Base-by-base conservation (phyloP, 2,113 vertebrate species). In the Salvelinus alpinus region DNA sequence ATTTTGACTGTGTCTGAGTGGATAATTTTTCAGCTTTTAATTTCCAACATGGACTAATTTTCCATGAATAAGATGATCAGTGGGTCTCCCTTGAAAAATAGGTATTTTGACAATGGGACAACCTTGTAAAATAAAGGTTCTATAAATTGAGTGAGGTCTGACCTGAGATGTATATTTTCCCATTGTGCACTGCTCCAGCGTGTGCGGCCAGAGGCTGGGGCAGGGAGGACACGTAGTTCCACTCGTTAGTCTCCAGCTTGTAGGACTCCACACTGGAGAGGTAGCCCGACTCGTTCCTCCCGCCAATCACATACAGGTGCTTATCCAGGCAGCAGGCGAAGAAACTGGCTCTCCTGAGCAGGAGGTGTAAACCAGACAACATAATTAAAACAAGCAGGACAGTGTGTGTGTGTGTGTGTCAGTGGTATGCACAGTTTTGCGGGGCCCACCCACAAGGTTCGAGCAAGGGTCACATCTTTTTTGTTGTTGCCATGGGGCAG, bases 161-260 rank as follows among this genome's bases (percentile, higher is more conserved):
- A 96, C 98, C 98, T 95, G 98, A 99, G 91, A 98, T 99, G 85
- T 99, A 99, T 82, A 99, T 99, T 88, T 99, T 99, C 76, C 97
- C 98, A 31, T 97, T 98, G 91, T 99, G 97, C 78, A 99, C 95
- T 0, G 98, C 96, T 85, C 98, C 98, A 0, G 98, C 98, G 0
- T 99, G 97, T 22, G 98, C 98, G 9, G 98, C 98, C 83, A 99
- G 89, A 5, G 98, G 97, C 18, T 99, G 97, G 0, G 97, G 98
- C 84, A 99, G 82, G 0, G 97, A 95, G 1, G 97, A 99, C 84
- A 98, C 93, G 0, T 99, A 99, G 80, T 96, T 97, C 98, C 98
- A 99, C 87, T 99, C 97, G 0, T 99, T 99, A 11, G 95, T 97
- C 90, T 99, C 98, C 87, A 99, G 91, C 86, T 98, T 98, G 87